These are phyloP conservation scores for Drosophila birchii DNA, from an alignment of 2,888 invertebrate genomes.

Conservation along the genomic window DNA sequence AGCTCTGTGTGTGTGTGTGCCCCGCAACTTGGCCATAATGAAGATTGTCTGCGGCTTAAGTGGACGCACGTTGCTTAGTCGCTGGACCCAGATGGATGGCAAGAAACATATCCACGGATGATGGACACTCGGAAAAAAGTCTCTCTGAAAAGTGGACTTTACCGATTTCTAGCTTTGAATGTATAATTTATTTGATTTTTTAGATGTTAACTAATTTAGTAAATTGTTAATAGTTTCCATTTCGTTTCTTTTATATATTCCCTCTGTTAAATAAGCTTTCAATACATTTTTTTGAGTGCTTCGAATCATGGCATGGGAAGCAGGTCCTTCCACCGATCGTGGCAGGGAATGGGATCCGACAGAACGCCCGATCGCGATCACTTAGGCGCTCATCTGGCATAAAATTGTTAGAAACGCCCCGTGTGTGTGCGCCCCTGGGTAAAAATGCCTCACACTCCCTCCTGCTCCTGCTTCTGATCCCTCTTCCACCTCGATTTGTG, in stretches of 20 bases:
- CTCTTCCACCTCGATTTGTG: slow-evolving; percentile 26
- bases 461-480: slow-evolving; percentile 1
- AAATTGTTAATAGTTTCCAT: no score
- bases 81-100: slow-evolving; percentile 30
- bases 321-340: slow-evolving; percentile 20
- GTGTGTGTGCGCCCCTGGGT: slow-evolving; percentile 61
- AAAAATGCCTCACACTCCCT: slow-evolving; percentile 7
- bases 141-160: no score
- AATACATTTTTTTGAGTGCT: slow-evolving; percentile 8
- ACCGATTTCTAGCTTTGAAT: not conserved
- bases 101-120: slow-evolving; percentile 9
- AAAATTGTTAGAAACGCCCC: slow-evolving; percentile 83
- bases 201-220: no score
- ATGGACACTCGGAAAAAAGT: slow-evolving; percentile 12
- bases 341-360: slow-evolving; percentile 46
- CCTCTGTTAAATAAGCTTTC: no score
- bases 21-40: slow-evolving; percentile 76
- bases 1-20: slow-evolving; percentile 65
- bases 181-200: not conserved
- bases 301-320: slow-evolving; percentile 22
- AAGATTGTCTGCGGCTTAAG: slow-evolving; percentile 82
- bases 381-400: slow-evolving; percentile 81
- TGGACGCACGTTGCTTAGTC: slow-evolving; percentile 70
- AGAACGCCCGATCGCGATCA: slow-evolving; percentile 73
- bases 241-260: not conserved